phyloP scores from a whole-genome alignment of 2,797 vertebrate genomes.

The Tauraco hartlaubi region DNA sequence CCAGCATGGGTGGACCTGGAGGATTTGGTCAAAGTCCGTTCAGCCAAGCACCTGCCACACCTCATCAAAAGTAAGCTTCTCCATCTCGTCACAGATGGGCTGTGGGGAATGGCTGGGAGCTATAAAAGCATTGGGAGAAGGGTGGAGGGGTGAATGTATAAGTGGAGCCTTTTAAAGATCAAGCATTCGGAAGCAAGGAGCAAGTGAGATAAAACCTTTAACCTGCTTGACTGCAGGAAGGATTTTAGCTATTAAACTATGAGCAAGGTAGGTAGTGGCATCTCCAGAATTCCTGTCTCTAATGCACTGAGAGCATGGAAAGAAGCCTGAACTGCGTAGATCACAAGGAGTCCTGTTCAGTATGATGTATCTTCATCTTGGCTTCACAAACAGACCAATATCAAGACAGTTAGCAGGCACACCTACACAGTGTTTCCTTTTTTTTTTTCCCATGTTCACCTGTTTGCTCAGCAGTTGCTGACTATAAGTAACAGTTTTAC shows the following conservation, averaged over 20 bases:
- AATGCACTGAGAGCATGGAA: not conserved
- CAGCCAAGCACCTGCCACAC: constrained; percentile 91
- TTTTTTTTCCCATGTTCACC: not conserved
- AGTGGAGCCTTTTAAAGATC: not conserved
- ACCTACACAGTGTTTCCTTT: not conserved
- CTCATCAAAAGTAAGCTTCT: constrained; percentile 94
- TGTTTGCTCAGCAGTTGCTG: not conserved
- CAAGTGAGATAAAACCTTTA: not conserved
- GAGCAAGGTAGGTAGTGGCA: not conserved
- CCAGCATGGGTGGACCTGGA: constrained; percentile 89
- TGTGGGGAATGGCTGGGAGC: not conserved
- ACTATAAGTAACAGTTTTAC: not conserved
- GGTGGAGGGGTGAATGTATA: not conserved
- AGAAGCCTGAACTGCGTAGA: not conserved
- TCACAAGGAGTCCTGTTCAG: not conserved
- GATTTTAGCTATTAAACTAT: not conserved
- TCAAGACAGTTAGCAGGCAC: not conserved
- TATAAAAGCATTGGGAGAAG: not conserved
- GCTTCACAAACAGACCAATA: not conserved
- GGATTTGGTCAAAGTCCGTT: constrained; percentile 93
- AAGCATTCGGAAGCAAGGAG: not conserved
- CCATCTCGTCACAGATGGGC: not conserved
- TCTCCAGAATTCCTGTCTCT: not conserved
- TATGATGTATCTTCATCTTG: not conserved
- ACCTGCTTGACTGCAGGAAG: not conserved